phyloP scores from a whole-genome alignment of 1,140 invertebrate genomes.

The Drosophila bocki region DNA sequence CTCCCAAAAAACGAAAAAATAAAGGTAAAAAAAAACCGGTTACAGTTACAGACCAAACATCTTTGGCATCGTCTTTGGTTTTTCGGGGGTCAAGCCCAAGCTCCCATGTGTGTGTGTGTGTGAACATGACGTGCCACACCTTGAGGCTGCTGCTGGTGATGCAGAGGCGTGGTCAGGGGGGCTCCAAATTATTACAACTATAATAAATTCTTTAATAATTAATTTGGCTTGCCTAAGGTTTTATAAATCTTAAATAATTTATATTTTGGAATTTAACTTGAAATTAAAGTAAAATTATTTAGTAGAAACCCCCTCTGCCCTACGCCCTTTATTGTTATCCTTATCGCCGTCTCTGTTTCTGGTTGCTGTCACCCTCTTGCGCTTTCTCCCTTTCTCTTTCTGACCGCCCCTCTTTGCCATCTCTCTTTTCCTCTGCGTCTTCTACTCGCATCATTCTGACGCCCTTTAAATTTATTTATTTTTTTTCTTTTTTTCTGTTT shows the following conservation, averaged over 20 bases:
- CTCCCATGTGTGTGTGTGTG: background rate
- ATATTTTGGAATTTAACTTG: background rate
- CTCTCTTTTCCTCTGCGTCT: background rate
- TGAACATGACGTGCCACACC: slow-evolving; percentile 51
- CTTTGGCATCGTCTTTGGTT: slow-evolving; percentile 48
- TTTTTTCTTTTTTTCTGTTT: slow-evolving; percentile 22
- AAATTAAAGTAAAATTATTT: background rate
- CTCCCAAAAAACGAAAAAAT: slow-evolving; percentile 13
- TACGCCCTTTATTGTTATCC: background rate
- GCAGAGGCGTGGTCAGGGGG: background rate
- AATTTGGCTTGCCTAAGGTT: too few species aligned
- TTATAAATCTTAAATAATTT: background rate
- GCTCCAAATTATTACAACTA: background rate
- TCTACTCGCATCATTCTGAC: slow-evolving; percentile 60
- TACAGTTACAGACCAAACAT: slow-evolving; percentile 72
- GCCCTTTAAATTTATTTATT: slow-evolving; percentile 55
- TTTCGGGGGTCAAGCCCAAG: slow-evolving; percentile 71
- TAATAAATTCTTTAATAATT: too few species aligned
- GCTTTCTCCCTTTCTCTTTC: slow-evolving; percentile 27
- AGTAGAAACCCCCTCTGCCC: background rate
- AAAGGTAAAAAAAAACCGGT: slow-evolving; percentile 57
- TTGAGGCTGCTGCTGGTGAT: slow-evolving; percentile 17
- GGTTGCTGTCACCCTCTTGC: slow-evolving; percentile 7
- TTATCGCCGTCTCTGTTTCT: slow-evolving; percentile 4
- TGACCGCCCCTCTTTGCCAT: slow-evolving; percentile 18